phyloP scores from a whole-genome alignment of 2,797 vertebrate genomes.

The Pachyuromys duprasi region DNA sequence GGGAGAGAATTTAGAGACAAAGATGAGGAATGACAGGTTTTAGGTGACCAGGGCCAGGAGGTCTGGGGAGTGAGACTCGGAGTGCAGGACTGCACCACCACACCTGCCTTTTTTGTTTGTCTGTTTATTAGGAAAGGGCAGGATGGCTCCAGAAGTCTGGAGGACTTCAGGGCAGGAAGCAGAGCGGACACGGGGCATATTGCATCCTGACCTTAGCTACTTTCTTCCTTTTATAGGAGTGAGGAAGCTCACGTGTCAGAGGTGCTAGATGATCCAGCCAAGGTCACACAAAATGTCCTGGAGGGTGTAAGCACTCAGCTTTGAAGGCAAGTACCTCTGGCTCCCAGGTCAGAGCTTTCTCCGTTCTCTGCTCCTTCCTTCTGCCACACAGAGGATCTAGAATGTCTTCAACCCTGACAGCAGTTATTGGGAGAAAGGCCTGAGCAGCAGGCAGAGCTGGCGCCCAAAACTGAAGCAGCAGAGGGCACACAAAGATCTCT shows the following conservation, averaged over 20 bases:
- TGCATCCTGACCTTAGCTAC: too few species aligned
- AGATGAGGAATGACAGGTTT: neutral
- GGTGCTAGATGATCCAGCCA: neutral
- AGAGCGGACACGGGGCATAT: too few species aligned
- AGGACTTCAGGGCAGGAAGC: neutral
- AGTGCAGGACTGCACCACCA: too few species aligned
- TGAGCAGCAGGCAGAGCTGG: neutral
- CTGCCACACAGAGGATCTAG: too few species aligned
- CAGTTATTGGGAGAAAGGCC: neutral
- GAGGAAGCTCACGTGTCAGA: neutral
- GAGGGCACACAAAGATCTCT: neutral
- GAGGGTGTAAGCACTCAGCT: neutral
- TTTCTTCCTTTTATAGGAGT: neutral
- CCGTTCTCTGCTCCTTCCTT: neutral
- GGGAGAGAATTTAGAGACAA: neutral
- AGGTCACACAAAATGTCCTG: neutral
- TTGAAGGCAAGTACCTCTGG: neutral
- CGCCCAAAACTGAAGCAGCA: neutral
- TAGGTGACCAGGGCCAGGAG: neutral
- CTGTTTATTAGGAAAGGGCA: neutral
- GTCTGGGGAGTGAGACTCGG: neutral
- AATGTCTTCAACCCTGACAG: neutral
- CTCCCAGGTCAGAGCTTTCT: neutral
- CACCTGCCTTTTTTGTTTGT: neutral
- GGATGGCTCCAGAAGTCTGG: neutral